Conservation (phyloP, 2,113 vertebrate species). For the Falcunculus frontatus region DNA sequence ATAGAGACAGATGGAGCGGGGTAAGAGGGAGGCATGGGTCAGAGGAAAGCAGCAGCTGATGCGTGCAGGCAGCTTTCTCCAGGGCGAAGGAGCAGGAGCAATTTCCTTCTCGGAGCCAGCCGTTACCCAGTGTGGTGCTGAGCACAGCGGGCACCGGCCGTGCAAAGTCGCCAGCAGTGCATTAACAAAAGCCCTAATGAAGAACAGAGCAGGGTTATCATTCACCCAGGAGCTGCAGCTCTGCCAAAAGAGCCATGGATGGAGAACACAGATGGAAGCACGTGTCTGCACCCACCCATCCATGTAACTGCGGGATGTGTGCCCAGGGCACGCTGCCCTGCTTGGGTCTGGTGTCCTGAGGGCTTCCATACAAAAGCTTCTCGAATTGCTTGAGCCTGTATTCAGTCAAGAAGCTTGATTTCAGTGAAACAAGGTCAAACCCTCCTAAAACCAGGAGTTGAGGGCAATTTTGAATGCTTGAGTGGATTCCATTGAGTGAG, state of each 20-base stretch:
- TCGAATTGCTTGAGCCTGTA: neutral
- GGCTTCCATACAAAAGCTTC: neutral
- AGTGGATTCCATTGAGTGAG: neutral
- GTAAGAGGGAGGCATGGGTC: neutral
- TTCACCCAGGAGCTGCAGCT: neutral
- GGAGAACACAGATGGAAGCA: neutral
- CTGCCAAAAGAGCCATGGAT: neutral
- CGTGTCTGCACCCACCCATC: neutral
- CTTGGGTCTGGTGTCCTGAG: neutral
- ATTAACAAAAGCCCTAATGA: neutral
- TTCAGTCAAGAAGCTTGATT: neutral
- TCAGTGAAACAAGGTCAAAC: neutral
- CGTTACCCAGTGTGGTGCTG: neutral
- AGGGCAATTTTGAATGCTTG: neutral
- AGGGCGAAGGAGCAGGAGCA: neutral
- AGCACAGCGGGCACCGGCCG: neutral
- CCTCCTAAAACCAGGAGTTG: neutral
- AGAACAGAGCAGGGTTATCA: neutral
- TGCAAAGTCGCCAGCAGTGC: accelerated
- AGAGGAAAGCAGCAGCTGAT: neutral
- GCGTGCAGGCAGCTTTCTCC: neutral
- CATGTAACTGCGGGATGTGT: neutral
- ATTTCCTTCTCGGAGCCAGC: neutral
- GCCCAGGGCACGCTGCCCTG: neutral
- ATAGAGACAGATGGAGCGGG: neutral